Evolutionary conservation across 2,888 invertebrate species (phyloP).

Genomic region (Hypomecis punctinalis): DNA sequence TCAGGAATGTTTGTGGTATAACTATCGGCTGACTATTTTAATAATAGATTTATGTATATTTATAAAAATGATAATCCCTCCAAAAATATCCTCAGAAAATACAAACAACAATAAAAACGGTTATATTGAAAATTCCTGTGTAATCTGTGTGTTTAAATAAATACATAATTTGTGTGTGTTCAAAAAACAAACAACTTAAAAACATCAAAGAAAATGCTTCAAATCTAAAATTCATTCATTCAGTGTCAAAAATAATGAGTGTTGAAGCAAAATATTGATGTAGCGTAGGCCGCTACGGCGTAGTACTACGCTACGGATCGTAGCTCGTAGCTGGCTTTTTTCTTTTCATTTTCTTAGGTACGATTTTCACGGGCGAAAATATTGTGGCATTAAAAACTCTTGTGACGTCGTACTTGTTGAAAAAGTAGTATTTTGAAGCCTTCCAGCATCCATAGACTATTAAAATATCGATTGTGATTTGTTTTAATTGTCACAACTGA

Average conservation of each 20-base stretch:
- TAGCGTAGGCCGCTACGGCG: slow-evolving; percentile 39
- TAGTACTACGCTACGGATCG: slow-evolving; percentile 43
- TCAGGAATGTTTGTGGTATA: too few species aligned
- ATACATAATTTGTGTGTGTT: too few species aligned
- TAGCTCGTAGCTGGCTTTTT: slow-evolving; percentile 24
- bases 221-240: slow-evolving; percentile 25
- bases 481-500: too few species aligned
- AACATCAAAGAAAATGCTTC: slow-evolving; percentile 17
- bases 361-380: slow-evolving; percentile 4
- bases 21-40: too few species aligned
- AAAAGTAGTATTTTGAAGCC: neutral
- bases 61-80: neutral
- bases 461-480: too few species aligned
- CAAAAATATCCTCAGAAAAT: neutral
- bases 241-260: slow-evolving; percentile 18
- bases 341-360: slow-evolving; percentile 11
- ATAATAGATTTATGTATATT: too few species aligned
- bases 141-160: too few species aligned
- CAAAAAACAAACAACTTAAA: slow-evolving; percentile 2
- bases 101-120: too few species aligned
- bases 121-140: too few species aligned
- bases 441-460: too few species aligned
- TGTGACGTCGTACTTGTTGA: neutral
- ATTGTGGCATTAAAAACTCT: neutral
- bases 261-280: slow-evolving; percentile 32